phyloP scores from a whole-genome alignment of 2,113 vertebrate species.

The Melanerpes aurifrons region DNA sequence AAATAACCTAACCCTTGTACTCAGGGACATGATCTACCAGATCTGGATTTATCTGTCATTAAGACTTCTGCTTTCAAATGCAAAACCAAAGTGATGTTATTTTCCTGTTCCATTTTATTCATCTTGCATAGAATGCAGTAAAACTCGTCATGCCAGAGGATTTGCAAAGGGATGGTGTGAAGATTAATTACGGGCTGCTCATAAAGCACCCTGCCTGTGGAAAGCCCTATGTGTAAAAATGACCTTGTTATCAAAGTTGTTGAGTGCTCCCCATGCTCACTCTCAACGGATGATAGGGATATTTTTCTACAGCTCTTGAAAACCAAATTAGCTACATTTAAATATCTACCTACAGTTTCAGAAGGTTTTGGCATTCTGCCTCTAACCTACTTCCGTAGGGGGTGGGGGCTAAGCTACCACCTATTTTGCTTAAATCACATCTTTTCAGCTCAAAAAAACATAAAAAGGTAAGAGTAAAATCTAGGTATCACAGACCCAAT shows the following conservation, averaged over 20 bases:
- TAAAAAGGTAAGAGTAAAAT: neutral
- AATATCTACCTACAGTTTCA: neutral
- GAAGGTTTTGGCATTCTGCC: neutral
- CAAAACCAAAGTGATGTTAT: constrained; percentile 47
- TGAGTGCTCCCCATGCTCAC: neutral
- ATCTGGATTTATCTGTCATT: constrained; percentile 41
- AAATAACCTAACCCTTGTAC: neutral
- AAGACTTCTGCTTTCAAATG: constrained; percentile 61
- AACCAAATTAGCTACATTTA: neutral
- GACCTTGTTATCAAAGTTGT: constrained; percentile 60
- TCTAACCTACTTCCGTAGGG: neutral
- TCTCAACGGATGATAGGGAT: neutral
- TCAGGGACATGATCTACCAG: neutral
- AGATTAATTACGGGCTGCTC: constrained; percentile 62
- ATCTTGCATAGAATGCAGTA: constrained; percentile 48
- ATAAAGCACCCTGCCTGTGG: constrained; percentile 26
- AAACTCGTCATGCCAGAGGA: constrained; percentile 58
- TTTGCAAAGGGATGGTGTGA: constrained; percentile 61
- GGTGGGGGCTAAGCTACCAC: neutral
- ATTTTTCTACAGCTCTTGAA: neutral
- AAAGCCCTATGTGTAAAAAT: constrained; percentile 47
- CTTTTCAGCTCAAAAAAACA: neutral
- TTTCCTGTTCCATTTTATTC: constrained; percentile 49
- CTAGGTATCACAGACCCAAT: neutral
- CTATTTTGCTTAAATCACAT: neutral